phyloP scores from a whole-genome alignment of 2,113 vertebrate genomes.

The Tricholaema leucomelas region DNA sequence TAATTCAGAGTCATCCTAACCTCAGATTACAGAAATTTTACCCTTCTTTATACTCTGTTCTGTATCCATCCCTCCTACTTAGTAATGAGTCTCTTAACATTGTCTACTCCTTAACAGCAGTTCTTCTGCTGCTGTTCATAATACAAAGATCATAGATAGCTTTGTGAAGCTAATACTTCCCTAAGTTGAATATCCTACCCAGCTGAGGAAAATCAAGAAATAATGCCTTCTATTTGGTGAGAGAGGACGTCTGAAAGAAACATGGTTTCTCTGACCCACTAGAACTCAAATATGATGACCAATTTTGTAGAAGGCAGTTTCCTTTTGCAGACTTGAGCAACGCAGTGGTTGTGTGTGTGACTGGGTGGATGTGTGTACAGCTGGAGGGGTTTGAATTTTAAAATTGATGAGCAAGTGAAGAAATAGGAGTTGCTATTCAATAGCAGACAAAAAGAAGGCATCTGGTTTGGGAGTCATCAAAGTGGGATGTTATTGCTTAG shows the following conservation, averaged over 20 bases:
- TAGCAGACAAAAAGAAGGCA: neutral
- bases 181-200: neutral
- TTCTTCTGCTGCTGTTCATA: neutral
- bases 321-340: neutral
- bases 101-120: neutral
- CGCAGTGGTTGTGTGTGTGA: neutral
- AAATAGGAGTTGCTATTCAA: neutral
- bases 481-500: neutral
- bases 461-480: neutral
- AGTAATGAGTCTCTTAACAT: neutral
- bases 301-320: neutral
- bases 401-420: neutral
- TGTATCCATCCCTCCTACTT: neutral
- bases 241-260: neutral
- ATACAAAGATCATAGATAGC: neutral
- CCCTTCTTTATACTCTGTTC: neutral
- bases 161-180: neutral
- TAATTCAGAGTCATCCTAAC: neutral
- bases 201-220: neutral
- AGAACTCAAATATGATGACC: fast-evolving
- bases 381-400: neutral
- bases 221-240: neutral
- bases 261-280: neutral
- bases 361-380: neutral
- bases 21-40: neutral